Conservation (phyloP, 1,140 invertebrate species). For the Caenorhabditis briggsae region DNA sequence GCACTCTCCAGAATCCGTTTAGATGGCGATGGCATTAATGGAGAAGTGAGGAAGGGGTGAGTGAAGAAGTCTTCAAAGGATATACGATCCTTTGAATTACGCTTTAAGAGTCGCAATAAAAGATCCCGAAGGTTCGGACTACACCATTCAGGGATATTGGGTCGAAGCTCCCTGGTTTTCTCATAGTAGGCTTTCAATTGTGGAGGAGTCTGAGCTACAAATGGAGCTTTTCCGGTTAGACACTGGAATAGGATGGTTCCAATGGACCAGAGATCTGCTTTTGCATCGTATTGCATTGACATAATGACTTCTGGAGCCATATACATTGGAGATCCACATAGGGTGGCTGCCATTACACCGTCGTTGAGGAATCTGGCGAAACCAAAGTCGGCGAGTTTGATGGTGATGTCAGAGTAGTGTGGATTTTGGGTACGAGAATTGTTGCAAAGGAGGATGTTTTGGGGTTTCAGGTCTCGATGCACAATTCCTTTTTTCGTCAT, state of each 20-base stretch:
- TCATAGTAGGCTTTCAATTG: conserved; percentile 97
- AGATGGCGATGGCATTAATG: conserved; percentile 63
- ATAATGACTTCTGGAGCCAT: conserved; percentile 99
- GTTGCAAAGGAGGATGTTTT: conserved; percentile 79
- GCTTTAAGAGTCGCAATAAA: conserved; percentile 87
- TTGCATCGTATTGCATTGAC: conserved; percentile 97
- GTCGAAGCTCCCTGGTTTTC: conserved; percentile 92
- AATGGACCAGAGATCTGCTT: conserved; percentile 96
- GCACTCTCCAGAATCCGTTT: conserved; percentile 69
- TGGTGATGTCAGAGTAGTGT: conserved; percentile 82
- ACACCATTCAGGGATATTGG: conserved; percentile 92
- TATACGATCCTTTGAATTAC: conserved; percentile 94
- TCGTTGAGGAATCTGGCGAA: conserved; percentile 98
- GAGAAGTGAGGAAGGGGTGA: conserved; percentile 71
- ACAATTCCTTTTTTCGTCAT: conserved; percentile 96
- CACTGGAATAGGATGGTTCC: conserved; percentile 99
- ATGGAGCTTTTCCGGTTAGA: conserved; percentile 96
- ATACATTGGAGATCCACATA: conserved; percentile 99
- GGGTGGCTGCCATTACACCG: conserved; percentile 98
- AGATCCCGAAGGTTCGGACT: conserved; percentile 90
- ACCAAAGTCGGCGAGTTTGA: conserved; percentile 91
- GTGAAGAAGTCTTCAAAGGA: conserved; percentile 83
- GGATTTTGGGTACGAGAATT: conserved; percentile 84
- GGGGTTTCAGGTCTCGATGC: conserved; percentile 94
- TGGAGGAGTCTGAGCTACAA: conserved; percentile 96